Evolutionary conservation across 2,888 invertebrate species (phyloP).

Genomic region (Xanthostigma xanthostigma): DNA sequence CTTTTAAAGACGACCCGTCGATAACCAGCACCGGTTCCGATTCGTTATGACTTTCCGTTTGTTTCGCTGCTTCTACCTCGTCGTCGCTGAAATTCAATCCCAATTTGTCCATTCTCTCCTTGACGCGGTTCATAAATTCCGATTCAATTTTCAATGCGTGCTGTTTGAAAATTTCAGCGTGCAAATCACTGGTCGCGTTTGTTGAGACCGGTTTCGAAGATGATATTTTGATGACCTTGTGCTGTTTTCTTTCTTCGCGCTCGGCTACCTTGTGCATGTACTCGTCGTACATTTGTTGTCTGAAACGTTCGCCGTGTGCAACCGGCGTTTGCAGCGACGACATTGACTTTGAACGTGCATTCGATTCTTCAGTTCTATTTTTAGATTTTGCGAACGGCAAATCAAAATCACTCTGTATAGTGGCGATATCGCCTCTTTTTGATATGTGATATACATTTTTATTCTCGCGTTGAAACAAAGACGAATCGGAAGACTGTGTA

Average conservation of each 20-base stretch:
- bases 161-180: conserved; percentile 22
- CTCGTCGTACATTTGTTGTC: conserved; percentile 73
- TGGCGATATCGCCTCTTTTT: conserved; percentile 32
- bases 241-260: conserved; percentile 60
- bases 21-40: conserved; percentile 35
- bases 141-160: conserved; percentile 44
- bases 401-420: conserved; percentile 19
- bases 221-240: conserved; percentile 68
- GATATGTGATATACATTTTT: conserved; percentile 23
- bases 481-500: no score
- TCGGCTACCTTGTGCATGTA: conserved; percentile 66
- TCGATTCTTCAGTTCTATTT: conserved; percentile 10
- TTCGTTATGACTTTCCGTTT: conserved; percentile 18
- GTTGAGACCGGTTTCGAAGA: conserved; percentile 21
- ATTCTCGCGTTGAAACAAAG: no score
- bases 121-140: conserved; percentile 65
- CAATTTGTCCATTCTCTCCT: conserved; percentile 52
- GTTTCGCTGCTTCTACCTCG: conserved; percentile 39
- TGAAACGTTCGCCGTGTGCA: conserved; percentile 47
- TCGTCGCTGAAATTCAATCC: conserved; percentile 50
- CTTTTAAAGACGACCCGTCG: conserved; percentile 46
- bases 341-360: conserved; percentile 17
- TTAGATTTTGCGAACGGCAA: conserved; percentile 1
- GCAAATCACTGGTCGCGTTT: conserved; percentile 6
- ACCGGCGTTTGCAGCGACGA: conserved; percentile 23